Percentiles rank a stretch among this genome's conserved stretches.
These are phyloP conservation scores for Malurus cyaneus DNA, from an alignment of 2,113 vertebrate genomes.

Conservation along the genomic window DNA sequence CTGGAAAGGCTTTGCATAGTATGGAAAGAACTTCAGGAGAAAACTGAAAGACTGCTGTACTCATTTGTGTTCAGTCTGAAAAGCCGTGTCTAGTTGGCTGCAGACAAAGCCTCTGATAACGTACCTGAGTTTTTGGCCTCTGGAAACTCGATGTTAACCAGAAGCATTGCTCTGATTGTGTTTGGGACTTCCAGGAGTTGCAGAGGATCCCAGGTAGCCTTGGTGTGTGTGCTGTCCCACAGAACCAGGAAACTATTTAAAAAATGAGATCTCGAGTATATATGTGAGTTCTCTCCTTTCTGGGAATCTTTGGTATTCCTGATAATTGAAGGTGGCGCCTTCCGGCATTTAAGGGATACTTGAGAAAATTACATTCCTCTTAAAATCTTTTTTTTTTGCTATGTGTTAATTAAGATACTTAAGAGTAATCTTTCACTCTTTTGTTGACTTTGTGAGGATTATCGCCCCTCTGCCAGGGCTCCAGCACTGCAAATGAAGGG, in stretches of 20 bases:
- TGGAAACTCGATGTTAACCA: not conserved
- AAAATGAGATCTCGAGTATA: not conserved
- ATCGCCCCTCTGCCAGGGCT: not conserved
- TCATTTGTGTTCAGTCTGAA: not conserved
- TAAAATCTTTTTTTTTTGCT: not conserved
- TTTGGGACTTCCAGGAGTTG: not conserved
- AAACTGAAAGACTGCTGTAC: not conserved
- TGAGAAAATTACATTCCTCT: constrained; percentile 4
- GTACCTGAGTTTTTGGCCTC: not conserved
- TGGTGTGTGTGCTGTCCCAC: not conserved
- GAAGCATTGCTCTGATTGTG: not conserved
- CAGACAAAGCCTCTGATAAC: not conserved
- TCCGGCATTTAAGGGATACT: not conserved
- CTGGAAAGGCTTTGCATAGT: not conserved
- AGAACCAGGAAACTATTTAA: not conserved
- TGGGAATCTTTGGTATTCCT: not conserved
- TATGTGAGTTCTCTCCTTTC: not conserved
- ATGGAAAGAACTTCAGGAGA: not conserved
- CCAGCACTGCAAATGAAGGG: not conserved
- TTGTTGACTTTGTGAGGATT: not conserved
- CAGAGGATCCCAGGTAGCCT: not conserved
- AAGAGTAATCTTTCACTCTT: not conserved
- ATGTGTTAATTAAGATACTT: not conserved
- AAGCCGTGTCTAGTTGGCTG: not conserved
- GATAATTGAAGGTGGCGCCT: not conserved